phyloP scores from a whole-genome alignment of 2,888 invertebrate species.

The Oscheius onirici region DNA sequence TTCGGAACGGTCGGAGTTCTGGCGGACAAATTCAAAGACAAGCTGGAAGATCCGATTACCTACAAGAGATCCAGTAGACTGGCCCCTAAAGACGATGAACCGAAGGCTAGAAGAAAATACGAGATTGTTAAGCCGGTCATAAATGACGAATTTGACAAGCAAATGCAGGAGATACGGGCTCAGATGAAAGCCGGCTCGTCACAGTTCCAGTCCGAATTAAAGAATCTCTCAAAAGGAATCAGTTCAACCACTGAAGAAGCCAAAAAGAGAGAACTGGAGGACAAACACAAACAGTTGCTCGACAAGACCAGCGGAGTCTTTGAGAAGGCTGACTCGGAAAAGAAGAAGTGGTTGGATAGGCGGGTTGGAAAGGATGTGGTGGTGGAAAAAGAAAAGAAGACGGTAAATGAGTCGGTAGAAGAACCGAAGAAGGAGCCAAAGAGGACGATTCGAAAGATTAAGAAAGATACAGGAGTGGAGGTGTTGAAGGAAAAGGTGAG shows the following conservation, averaged over 20 bases:
- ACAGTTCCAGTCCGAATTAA: constrained; percentile 59
- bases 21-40: constrained; percentile 48
- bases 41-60: constrained; percentile 41
- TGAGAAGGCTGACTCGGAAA: constrained; percentile 65
- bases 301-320: constrained; percentile 45
- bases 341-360: constrained; percentile 57
- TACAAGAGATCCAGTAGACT: constrained; percentile 61
- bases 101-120: constrained; percentile 54
- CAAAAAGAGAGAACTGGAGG: constrained; percentile 42
- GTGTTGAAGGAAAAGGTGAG: background rate
- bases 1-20: constrained; percentile 59
- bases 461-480: constrained; percentile 27
- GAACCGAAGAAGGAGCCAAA: constrained; percentile 36
- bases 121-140: constrained; percentile 66
- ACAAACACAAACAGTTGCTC: constrained; percentile 38
- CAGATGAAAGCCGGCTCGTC: constrained; percentile 65
- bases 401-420: constrained; percentile 26
- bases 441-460: constrained; percentile 37
- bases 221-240: constrained; percentile 50
- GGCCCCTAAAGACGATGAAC: constrained; percentile 35
- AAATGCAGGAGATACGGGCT: constrained; percentile 68
- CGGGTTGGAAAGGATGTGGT: constrained; percentile 57
- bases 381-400: constrained; percentile 48
- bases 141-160: constrained; percentile 69
- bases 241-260: constrained; percentile 43